Evolutionary conservation across 2,888 invertebrate genomes (phyloP), one percentile per base, ranked within the genome.

Genomic region (Helicoverpa assulta): DNA sequence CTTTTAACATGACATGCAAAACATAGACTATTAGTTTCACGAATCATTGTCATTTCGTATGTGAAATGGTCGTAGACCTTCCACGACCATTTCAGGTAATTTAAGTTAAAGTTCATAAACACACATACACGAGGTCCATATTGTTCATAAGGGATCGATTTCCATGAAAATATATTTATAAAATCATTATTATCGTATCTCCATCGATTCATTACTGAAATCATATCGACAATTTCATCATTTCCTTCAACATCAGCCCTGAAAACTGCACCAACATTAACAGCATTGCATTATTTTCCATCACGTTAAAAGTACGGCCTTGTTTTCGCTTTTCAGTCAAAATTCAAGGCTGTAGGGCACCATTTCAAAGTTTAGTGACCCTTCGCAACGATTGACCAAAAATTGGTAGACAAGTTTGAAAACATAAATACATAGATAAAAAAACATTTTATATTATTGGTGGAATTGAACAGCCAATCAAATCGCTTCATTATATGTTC

Each of bases 271-370:
- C 12, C 40, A 66, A 26, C 3, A 57, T 53, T 4, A 43, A 73
- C n/a, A 57, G 5, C 47, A 26, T 58, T 68, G 52, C 50, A 54
- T 18, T 65, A 61, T 72, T 73, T 70, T 61, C 63, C 67, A 66
- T 40, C 16, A 53, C 62, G 26, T 54, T 56, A 51, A 40, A 55
- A 63, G 54, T 47, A 37, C 54, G 66, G 52, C 83, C 83, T 79
- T 68, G 76, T 60, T 71, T 64, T 79, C 76, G 40, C 66, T 79
- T 82, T 81, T 65, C 73, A 54, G 33, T 37, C 37, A 60, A 43
- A 63, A 73, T 60, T 62, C 62, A 76, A 73, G 66, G 71, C 57
- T 40, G 1, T 53, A 59, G 55, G 71, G 67, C 33, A 70, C 43
- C 18, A 52, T 40, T 73, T 33, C 0, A 62, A 65, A 69, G 64